phyloP scores from a whole-genome alignment of 2,113 vertebrate genomes.

The Excalfactoria chinensis region DNA sequence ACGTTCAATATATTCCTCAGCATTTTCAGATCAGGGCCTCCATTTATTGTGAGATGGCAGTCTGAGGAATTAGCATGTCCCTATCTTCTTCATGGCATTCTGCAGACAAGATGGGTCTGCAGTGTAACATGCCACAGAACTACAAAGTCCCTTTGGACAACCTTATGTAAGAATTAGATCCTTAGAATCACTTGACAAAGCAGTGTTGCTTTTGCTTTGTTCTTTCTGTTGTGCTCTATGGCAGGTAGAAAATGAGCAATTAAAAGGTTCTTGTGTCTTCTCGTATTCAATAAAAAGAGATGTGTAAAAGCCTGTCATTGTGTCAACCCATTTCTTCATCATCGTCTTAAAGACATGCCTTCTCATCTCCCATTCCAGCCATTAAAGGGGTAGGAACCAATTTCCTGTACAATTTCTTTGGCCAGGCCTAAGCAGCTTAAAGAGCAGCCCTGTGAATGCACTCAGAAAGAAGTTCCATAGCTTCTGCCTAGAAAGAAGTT shows the following conservation, averaged over 20 bases:
- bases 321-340: slow-evolving; percentile 70
- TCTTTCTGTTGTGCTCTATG: slow-evolving; percentile 59
- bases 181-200: slow-evolving; percentile 68
- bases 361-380: not conserved
- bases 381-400: slow-evolving; percentile 38
- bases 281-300: slow-evolving; percentile 58
- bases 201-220: slow-evolving; percentile 53
- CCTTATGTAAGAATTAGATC: slow-evolving; percentile 48
- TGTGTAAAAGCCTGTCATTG: slow-evolving; percentile 65
- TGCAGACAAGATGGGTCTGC: slow-evolving; percentile 28
- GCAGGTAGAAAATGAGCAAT: slow-evolving; percentile 75
- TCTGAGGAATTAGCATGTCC: not conserved
- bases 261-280: slow-evolving; percentile 70
- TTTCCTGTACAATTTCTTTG: slow-evolving; percentile 12
- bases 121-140: slow-evolving; percentile 52
- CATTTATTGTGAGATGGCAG: not conserved
- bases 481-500: slow-evolving; percentile 30
- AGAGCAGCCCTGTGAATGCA: not conserved
- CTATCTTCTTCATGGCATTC: not conserved
- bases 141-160: slow-evolving; percentile 34
- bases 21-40: slow-evolving; percentile 1
- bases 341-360: slow-evolving; percentile 34
- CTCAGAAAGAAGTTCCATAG: slow-evolving; percentile 14
- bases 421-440: not conserved
- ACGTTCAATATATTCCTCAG: not conserved